Base-by-base conservation (phyloP, 2,113 vertebrate species). In the Myxocyprinus asiaticus region DNA sequence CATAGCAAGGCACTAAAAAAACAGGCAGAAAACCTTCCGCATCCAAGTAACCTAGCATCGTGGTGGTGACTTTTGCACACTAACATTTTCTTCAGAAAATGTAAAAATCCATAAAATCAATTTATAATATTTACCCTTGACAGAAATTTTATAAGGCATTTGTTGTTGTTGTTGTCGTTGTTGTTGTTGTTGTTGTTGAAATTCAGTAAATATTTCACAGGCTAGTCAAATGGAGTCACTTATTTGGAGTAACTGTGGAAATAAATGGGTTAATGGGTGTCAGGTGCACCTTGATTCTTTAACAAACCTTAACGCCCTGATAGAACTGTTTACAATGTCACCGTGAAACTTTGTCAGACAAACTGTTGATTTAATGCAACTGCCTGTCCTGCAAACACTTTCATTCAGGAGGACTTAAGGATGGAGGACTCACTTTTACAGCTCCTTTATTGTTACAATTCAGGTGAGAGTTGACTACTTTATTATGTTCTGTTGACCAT, bases 221-320 rank as follows among this genome's bases (percentile, higher is more conserved):
- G 22, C 22, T 33, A 33, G 22, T 33, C 22, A 33, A 33, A 33
- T 33, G 22, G 22, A 33, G 22, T 33, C 22, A 33, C 22, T 66
- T 45, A 15, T 45, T 9, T n/a, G 4, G 6, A 65, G 9, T 12
- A 42, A 42, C 10, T 71, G 14, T 71, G 14, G 53, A 6, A 61
- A 9, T 50, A 74, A 33, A 61, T n/a, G 61, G 12, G 61, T 65
- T 76, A 22, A 65, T 53, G 22, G 22, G 22, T 33, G 22, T 65
- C 55, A 55, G 14, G 48, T 44, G 10, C 3, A 55, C 62, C 11
- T 6, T 4, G 48, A 43, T 55, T 4, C 47, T 75, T 73, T 53
- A 55, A 64, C 73, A 81, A 84, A 81, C 83, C n/a, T 78, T 33
- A 22, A 76, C 83, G 71, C 83, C 83, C 76, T 81, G 64, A 48